Evolutionary conservation across 2,888 invertebrate genomes (phyloP), one percentile per base, ranked within the genome.

Genomic region (Dolichomitus sp.): DNA sequence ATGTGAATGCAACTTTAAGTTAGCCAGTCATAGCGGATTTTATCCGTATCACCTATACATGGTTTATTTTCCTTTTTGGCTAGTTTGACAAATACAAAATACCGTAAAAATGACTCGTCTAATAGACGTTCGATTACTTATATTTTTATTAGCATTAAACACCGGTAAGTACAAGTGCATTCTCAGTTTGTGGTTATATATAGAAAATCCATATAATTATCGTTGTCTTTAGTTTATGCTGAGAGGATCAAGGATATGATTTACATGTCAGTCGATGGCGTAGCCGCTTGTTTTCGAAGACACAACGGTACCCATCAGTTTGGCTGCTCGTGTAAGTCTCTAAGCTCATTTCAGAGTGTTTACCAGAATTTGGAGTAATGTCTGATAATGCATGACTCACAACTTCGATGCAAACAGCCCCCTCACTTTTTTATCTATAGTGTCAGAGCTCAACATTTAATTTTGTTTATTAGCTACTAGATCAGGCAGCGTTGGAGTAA

Each of bases 271-370:
- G 96, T 98, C 73, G 95, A 95, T 87, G 97, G 96, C 63, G 95
- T 96, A 61, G 95, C 95, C 77, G 96, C 97, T 70, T 99, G 99
- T 94, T 98, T 98, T 92, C 95, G 98, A 85, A 95, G 98, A 83
- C 94, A 99, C 84, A 99, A 99, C 95, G 98, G 97, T 79, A 99
- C 99, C 12, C 98, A 99, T 94, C 98, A 99, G 94, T 97, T 97
- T 87, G 99, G 99, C 82, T 99, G 99, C 94, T 96, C 98, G 70
- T 98, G 99, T 99, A 95, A 96, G 97, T 95, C 48, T 0, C 42
- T 42, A 17, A 42, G 54, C 3, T 17, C 2, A 3, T 30, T 57
- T 57, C 12, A 12, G 4, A 57, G 1, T n/a, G n/a, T n/a, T 57
- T 57, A 1, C 17, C n/a, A 6, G n/a, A 6, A n/a, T 19, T 19